Base-by-base conservation (phyloP, 2,888 invertebrate genomes). In the Linnaemya tessellans region DNA sequence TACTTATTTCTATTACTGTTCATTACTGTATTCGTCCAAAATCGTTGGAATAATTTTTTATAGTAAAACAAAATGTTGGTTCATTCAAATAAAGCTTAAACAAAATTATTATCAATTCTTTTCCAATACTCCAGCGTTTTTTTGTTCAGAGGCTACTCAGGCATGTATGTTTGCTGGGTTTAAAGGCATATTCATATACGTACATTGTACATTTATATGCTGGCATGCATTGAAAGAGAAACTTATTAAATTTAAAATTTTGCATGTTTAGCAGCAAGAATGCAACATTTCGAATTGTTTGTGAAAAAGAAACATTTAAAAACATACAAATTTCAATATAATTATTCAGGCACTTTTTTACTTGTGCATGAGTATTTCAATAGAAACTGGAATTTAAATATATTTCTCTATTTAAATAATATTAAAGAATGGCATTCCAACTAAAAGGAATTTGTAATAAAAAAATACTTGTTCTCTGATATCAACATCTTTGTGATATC, bases 401-500 rank as follows among this genome's bases (percentile, higher is more conserved):
- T 11, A 38, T 38, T 38, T 38, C 38, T 38, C n/a, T 10, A 46
- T 46, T 46, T 46, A 4, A 3, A 15, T 46, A 1, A 13, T n/a
- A 10, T n/a, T 10, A n/a, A 22, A 62, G 3, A 60, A 13, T 13
- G 41, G 22, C 30, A 35, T 46, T 46, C 13, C 38, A 1, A 38
- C 11, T 43, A 43, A 43, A 43, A 43, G 13, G 11, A 13, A 11
- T 43, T 43, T 43, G 41, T 13, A 43, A 43, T 43, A 43, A 58
- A 58, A n/a, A 4, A 25, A 25, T 3, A 22, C 9, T 51, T 51
- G 13, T 75, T 11, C n/a, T 11, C 10, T 51, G 15, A 11, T 18
- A 43, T 8, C 3, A 13, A 41, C 51, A 64, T 51, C 30, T 35
- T 46, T 79, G 79, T 43, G 54, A 71, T 43, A 30, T 43, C n/a